A percentile compares a stretch with the other conserved stretches of the same genome.
phyloP scores from a whole-genome alignment of 2,797 vertebrate genomes.

The Alexandromys oeconomus region DNA sequence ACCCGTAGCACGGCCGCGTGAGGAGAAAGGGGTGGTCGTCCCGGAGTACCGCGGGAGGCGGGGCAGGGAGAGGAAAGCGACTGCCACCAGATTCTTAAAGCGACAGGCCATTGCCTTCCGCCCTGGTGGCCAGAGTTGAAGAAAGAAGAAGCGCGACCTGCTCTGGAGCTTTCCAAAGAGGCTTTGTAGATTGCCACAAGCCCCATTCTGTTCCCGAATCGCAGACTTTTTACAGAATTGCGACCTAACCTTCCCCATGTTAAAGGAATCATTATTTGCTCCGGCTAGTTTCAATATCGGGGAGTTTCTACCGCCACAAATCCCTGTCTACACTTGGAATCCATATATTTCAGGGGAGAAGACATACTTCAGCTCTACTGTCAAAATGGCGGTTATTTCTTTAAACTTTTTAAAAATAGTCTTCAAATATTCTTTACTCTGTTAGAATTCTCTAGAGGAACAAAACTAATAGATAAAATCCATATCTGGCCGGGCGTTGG shows the following conservation, averaged over 20 bases:
- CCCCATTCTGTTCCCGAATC: not conserved
- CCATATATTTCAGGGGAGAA: not conserved
- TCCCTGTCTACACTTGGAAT: not conserved
- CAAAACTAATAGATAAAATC: not conserved
- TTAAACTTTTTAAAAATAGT: not conserved
- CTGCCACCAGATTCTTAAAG: conserved; percentile 81
- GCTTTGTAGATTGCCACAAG: too few relatives aligned
- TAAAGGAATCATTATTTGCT: not conserved
- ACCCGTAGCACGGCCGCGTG: conserved; percentile 21
- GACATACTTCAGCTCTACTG: not conserved
- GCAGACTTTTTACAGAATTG: not conserved
- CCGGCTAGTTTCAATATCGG: not conserved
- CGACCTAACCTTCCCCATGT: not conserved
- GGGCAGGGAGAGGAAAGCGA: not conserved
- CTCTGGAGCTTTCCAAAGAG: not conserved
- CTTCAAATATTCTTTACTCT: conserved; percentile 17
- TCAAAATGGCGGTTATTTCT: not conserved
- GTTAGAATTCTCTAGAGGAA: not conserved
- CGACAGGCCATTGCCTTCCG: not conserved
- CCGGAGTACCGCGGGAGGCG: not conserved
- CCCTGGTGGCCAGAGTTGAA: not conserved
- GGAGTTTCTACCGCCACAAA: not conserved
- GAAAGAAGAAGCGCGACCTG: not conserved
- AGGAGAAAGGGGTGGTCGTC: conserved; percentile 35
- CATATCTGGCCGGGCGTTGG: too few relatives aligned